Conservation (phyloP, 1,140 invertebrate genomes). For the Atta colombica region DNA sequence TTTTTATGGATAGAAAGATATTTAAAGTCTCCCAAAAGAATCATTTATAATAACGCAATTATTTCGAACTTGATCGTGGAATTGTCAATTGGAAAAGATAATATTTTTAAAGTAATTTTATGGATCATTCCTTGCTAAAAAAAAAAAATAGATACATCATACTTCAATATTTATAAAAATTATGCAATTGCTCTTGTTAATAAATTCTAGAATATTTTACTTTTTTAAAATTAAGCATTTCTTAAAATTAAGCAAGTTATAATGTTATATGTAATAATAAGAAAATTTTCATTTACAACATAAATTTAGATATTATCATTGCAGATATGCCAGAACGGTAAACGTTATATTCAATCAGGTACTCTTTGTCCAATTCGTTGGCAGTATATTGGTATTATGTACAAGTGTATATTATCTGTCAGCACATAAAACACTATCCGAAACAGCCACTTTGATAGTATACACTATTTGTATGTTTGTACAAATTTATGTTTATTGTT, state of each 20-base stretch:
- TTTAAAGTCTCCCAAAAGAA: neutral
- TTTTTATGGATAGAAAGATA: neutral
- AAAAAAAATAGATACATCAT: too few relatives aligned
- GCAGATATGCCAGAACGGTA: constrained; percentile 33
- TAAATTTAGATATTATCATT: neutral
- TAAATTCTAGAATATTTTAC: neutral
- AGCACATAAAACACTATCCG: neutral
- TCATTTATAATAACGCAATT: neutral
- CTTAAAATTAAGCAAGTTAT: neutral
- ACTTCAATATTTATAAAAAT: too few relatives aligned
- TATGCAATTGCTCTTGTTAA: neutral
- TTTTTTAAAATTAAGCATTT: neutral
- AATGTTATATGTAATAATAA: neutral
- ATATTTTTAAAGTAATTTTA: neutral
- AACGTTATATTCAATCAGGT: constrained; percentile 34
- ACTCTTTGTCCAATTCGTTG: constrained; percentile 41
- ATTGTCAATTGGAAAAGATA: neutral
- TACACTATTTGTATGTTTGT: constrained; percentile 44
- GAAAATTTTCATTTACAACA: neutral
- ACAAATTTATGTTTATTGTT: constrained; percentile 48
- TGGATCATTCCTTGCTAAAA: neutral
- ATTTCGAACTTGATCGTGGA: neutral
- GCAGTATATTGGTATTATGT: constrained; percentile 48
- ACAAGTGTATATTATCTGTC: constrained; percentile 41
- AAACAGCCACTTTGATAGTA: constrained; percentile 1